These are phyloP conservation scores for Platerodrilus igneus DNA, from an alignment of 2,888 invertebrate species.

Conservation along the genomic window DNA sequence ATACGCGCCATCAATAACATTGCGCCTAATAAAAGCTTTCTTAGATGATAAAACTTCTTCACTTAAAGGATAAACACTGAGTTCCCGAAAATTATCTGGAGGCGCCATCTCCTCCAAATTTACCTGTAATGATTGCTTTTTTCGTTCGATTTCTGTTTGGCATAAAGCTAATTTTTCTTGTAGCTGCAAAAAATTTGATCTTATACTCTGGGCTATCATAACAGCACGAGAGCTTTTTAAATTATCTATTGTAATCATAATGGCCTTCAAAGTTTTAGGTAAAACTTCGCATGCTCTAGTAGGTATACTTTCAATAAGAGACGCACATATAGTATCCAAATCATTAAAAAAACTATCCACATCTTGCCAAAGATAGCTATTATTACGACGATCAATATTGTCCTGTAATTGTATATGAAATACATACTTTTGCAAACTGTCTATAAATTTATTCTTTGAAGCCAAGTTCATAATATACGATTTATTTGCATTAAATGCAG, in stretches of 20 bases:
- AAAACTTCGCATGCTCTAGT: conserved; percentile 36
- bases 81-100: conserved; percentile 52
- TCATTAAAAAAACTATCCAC: conserved; percentile 32
- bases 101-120: conserved; percentile 47
- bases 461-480: conserved; percentile 25
- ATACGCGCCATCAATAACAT: conserved; percentile 60
- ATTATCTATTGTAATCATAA: conserved; percentile 28
- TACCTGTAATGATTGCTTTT: conserved; percentile 30
- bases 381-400: conserved; percentile 16
- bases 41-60: conserved; percentile 40
- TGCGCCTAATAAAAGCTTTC: conserved; percentile 52
- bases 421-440: conserved; percentile 28
- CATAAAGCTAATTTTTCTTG: conserved; percentile 37
- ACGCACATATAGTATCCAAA: conserved; percentile 34
- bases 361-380: conserved; percentile 29
- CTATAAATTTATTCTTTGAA: conserved; percentile 26
- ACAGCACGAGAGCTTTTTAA: conserved; percentile 25
- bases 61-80: conserved; percentile 52
- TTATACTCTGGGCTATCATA: conserved; percentile 35
- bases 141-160: conserved; percentile 27
- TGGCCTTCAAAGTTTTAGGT: conserved; percentile 32
- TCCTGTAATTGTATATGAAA: conserved; percentile 23
- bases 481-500: conserved; percentile 27
- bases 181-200: conserved; percentile 43
- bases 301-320: conserved; percentile 41